Conservation (phyloP, 2,888 invertebrate genomes). For the Molorchus minor region DNA sequence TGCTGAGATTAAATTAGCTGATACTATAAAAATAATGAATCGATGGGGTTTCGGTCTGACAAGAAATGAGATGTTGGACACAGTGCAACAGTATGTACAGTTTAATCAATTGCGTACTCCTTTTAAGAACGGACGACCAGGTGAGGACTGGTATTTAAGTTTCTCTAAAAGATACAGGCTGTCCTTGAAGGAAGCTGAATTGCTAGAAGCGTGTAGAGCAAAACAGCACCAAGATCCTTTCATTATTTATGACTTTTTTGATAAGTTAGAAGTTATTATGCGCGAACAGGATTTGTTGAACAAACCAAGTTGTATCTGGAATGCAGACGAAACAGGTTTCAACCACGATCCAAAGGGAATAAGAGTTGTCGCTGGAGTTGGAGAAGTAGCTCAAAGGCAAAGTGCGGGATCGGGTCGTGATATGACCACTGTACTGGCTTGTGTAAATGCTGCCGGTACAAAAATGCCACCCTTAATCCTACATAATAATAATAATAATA, state of each 20-base stretch:
- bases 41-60: not conserved
- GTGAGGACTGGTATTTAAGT: conserved; percentile 2
- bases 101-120: not conserved
- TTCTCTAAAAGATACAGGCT: not conserved
- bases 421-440: not conserved
- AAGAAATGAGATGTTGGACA: not conserved
- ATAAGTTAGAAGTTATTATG: conserved; percentile 1
- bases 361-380: conserved; percentile 1
- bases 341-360: not conserved
- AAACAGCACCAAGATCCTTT: conserved; percentile 2
- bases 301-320: not conserved
- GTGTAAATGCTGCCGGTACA: not conserved
- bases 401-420: not conserved
- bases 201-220: not conserved
- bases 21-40: not conserved
- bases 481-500: too few relatives aligned
- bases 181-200: not conserved
- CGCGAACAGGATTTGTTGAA: not conserved
- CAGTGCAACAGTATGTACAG: not conserved
- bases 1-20: not conserved
- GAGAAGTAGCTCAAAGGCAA: conserved; percentile 1
- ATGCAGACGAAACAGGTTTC: conserved; percentile 5
- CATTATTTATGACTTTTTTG: conserved; percentile 6
- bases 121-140: not conserved
- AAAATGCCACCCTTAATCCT: too few relatives aligned